Evolutionary conservation across 2,113 vertebrate species (phyloP), one percentile per base, ranked within the genome.

Genomic region (Psittacara wagleri): DNA sequence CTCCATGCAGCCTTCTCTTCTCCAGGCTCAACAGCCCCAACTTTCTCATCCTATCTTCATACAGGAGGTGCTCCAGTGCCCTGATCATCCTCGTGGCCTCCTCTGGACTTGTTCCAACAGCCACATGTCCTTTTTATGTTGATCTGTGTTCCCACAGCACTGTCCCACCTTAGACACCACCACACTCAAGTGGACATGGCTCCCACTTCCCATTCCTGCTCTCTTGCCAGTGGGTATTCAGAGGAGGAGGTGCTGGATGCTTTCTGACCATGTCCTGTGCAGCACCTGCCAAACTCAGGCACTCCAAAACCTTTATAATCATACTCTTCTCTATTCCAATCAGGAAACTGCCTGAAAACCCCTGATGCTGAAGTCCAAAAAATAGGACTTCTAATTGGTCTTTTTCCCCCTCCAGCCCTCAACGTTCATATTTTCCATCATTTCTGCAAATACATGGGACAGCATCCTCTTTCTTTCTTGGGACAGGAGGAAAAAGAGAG

Each of bases 101-200:
- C 55, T 59, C 57, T 23, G 57, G 33, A n/a, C 57, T 59, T n/a
- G 33, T 9, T 59, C 33, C 57, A 59, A 23, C 57, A 59, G 57
- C 19, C 10, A 13, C 33, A 23, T n/a, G 57, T 59, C 33, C 13
- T n/a, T 59, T n/a, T 9, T n/a, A 15, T 15, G 20, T n/a, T 59
- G 13, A 59, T 35, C 33, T 1, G 33, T 2, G 13, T 2, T 62
- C 7, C 0, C 2, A 17, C 46, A 39, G 59, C 31, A 0, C 68
- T 2, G 55, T 25, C 37, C 44, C 11, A 24, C 7, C 79, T 13
- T 7, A 4, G 80, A 1, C 44, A 46, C 2, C 59, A 1, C 54
- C 2, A 28, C 0, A 1, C 33, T 37, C n/a, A 8, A 1, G 73
- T 0, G 4, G 20, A 28, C 51, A 4, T 0, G 0, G 54, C 31